Percentiles rank a stretch among this genome's conserved stretches.
These are phyloP conservation scores for Calliopum simillimum DNA, from an alignment of 2,888 invertebrate species.

Conservation along the genomic window DNA sequence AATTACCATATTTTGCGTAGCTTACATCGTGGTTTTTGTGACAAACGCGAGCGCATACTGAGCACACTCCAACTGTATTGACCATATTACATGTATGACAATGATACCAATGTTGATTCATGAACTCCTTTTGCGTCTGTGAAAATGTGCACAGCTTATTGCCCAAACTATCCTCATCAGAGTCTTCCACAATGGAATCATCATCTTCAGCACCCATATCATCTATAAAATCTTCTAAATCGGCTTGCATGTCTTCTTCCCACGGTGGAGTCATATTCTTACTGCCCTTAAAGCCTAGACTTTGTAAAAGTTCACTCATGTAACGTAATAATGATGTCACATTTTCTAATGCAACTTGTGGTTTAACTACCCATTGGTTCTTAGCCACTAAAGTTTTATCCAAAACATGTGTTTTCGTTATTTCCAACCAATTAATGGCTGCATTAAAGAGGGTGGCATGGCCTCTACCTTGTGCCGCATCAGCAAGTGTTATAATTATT, in stretches of 20 bases:
- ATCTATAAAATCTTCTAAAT: slow-evolving; percentile 85
- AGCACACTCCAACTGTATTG: slow-evolving; percentile 97
- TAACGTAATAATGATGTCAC: slow-evolving; percentile 88
- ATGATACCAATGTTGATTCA: slow-evolving; percentile 99
- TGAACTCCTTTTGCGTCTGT: slow-evolving; percentile 96
- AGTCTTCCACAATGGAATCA: slow-evolving; percentile 86
- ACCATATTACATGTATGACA: slow-evolving; percentile 99
- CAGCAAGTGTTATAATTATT: slow-evolving; percentile 86
- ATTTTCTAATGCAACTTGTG: slow-evolving; percentile 74
- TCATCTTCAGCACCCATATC: slow-evolving; percentile 90
- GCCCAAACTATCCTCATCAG: slow-evolving; percentile 66
- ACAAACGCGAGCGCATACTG: slow-evolving; percentile 96
- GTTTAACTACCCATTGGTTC: slow-evolving; percentile 45
- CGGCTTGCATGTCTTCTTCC: slow-evolving; percentile 79
- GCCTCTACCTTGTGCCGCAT: slow-evolving; percentile 79
- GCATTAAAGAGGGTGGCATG: slow-evolving; percentile 86
- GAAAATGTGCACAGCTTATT: slow-evolving; percentile 94
- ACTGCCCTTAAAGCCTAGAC: slow-evolving; percentile 64
- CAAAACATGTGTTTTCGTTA: slow-evolving; percentile 71
- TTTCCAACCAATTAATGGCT: slow-evolving; percentile 81
- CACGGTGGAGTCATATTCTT: slow-evolving; percentile 78
- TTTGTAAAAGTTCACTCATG: slow-evolving; percentile 76
- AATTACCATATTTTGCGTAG: slow-evolving; percentile 98
- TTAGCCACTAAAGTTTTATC: slow-evolving; percentile 50
- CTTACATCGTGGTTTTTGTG: slow-evolving; percentile 96